Percentiles rank a stretch among this genome's conserved stretches.
phyloP scores from a whole-genome alignment of 2,113 vertebrate genomes.

The Pseudonaja textilis region DNA sequence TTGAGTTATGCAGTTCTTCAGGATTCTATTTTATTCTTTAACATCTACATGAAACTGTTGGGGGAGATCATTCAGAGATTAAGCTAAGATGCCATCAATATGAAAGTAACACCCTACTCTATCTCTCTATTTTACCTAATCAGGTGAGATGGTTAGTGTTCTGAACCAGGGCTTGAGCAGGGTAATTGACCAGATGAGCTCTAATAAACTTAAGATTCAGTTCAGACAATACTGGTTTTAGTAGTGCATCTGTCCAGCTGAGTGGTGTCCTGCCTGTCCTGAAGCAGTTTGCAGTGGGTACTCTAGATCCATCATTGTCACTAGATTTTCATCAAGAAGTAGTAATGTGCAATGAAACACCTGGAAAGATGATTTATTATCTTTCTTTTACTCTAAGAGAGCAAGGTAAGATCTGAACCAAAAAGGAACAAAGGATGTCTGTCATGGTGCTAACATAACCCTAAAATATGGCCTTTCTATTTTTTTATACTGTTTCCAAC shows the following conservation, averaged over 20 bases:
- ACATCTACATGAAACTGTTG: not conserved
- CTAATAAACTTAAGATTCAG: not conserved
- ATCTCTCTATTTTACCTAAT: not conserved
- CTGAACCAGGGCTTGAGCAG: not conserved
- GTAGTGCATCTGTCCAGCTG: not conserved
- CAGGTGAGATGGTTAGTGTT: not conserved
- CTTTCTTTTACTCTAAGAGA: not conserved
- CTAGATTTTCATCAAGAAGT: not conserved
- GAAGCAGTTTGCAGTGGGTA: not conserved
- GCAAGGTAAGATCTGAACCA: not conserved
- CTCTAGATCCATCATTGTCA: not conserved
- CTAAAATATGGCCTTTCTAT: not conserved
- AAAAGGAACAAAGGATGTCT: not conserved
- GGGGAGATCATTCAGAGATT: not conserved
- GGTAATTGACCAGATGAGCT: not conserved
- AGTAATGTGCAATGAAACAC: not conserved
- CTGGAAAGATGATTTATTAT: not conserved
- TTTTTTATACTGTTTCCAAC: not conserved
- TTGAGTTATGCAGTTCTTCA: not conserved
- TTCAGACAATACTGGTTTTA: not conserved
- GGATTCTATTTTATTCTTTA: not conserved
- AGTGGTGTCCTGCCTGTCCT: not conserved
- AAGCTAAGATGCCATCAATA: not conserved
- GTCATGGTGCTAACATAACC: not conserved
- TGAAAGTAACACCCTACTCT: not conserved